Conservation (phyloP, 2,888 invertebrate species). For the Drosophila mercatorum region DNA sequence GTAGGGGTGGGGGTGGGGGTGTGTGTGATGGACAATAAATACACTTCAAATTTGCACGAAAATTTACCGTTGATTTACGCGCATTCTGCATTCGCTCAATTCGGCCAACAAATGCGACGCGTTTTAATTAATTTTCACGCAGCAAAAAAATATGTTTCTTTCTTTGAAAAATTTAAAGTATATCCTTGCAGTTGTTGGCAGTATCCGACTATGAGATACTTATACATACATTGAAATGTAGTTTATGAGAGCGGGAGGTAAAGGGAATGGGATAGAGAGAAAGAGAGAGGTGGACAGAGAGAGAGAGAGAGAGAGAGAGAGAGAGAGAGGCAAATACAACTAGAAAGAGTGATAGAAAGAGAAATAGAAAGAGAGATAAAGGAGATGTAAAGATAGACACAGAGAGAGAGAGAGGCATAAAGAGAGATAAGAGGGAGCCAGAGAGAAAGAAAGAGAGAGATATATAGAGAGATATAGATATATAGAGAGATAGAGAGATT, state of each 20-base stretch:
- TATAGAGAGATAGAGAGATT: not conserved
- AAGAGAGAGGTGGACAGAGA: not conserved
- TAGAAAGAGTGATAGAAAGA: not conserved
- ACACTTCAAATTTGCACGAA: slow-evolving; percentile 24
- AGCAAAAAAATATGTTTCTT: slow-evolving; percentile 7
- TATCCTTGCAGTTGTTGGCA: not conserved
- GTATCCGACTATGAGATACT: not conserved
- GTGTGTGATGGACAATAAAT: slow-evolving; percentile 29
- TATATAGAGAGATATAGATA: not conserved
- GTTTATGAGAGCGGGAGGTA: no score
- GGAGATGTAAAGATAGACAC: not conserved
- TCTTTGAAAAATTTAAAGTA: not conserved
- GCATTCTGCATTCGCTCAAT: slow-evolving; percentile 38
- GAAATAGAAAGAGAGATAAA: not conserved
- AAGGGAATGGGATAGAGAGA: not conserved
- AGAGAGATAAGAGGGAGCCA: not conserved
- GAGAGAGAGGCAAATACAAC: not conserved
- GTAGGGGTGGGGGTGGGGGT: slow-evolving; percentile 5
- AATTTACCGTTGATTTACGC: slow-evolving; percentile 41
- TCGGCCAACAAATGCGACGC: slow-evolving; percentile 20
- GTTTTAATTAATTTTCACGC: slow-evolving; percentile 54
- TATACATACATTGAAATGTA: not conserved
- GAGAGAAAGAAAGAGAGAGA: not conserved
- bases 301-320: no score
- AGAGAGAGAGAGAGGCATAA: not conserved